Base-by-base conservation (phyloP, 1,140 invertebrate genomes). In the Drosophila pseudoananassae region DNA sequence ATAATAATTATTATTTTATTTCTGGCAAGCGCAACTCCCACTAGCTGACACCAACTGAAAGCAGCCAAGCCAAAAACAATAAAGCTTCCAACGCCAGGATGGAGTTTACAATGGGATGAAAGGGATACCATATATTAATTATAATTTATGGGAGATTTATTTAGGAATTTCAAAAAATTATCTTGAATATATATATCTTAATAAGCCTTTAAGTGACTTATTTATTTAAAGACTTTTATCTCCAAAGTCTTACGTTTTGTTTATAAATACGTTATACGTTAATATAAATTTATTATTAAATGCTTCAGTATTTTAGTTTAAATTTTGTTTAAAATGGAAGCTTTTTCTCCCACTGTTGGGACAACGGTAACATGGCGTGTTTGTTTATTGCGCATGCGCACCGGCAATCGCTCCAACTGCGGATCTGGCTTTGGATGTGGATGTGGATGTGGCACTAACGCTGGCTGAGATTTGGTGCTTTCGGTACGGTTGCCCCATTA, bases 1-100 rank as follows among this genome's bases (percentile, higher is more conserved):
- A 88, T 88, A 88, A 88, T 88, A 88, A 88, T 88, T 88, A 88
- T 88, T 88, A 88, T 88, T 88, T 88, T 79, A 88, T 88, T 88
- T 89, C 79, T 89, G 79, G 83, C 84, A 83, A 88, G 68, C 76
- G 78, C 60, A 83, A 87, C 83, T 87, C 83, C 83, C 83, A 87
- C 83, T 58, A 72, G 78, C 84, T 89, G 83, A 87, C 83, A 87
- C 83, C 83, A 87, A 88, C 79, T 85, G 81, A 87, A 88, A 82
- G 83, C 52, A 43, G 29, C 56, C 69, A 46, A 61, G 63, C 71
- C 72, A 77, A 83, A 88, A 88, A 87, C 78, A 82, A 87, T 82
- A 87, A 85, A 68, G 69, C 57, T 56, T 52, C 72, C 63, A 76
- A 60, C 33, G 75, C 33, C 59, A 3, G 40, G 9, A 54, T 76